These are phyloP conservation scores for Morpho helenor DNA, from an alignment of 2,888 invertebrate species.

Conservation along the genomic window DNA sequence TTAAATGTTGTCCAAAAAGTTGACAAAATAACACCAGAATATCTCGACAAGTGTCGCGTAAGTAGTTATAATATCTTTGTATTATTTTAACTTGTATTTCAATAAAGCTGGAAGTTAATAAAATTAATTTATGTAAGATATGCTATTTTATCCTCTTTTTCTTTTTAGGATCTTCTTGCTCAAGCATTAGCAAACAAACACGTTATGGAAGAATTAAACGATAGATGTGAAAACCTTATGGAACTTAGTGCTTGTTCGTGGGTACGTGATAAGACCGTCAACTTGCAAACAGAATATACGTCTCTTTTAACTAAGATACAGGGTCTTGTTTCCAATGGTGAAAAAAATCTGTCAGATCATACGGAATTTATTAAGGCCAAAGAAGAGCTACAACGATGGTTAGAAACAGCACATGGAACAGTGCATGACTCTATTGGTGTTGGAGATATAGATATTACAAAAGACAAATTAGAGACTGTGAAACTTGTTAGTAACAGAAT, in stretches of 20 bases:
- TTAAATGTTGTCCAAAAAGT: slow-evolving; percentile 83
- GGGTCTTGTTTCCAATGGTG: slow-evolving; percentile 89
- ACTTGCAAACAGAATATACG: slow-evolving; percentile 90
- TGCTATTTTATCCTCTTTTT: too few species aligned
- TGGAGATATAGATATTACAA: slow-evolving; percentile 87
- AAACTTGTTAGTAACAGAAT: slow-evolving; percentile 85
- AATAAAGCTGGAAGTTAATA: too few species aligned
- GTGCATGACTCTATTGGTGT: slow-evolving; percentile 90
- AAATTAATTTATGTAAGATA: too few species aligned
- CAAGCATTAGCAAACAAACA: slow-evolving; percentile 88
- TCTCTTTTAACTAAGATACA: slow-evolving; percentile 88
- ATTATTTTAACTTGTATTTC: too few species aligned
- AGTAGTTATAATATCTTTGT: slow-evolving; percentile 38
- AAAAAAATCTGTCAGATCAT: slow-evolving; percentile 94
- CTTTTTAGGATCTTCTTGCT: slow-evolving; percentile 81
- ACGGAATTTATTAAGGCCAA: slow-evolving; percentile 94
- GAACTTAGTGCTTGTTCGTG: slow-evolving; percentile 91
- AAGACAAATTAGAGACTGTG: slow-evolving; percentile 89
- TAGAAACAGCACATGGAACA: slow-evolving; percentile 88
- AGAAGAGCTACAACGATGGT: slow-evolving; percentile 90
- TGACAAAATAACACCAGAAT: slow-evolving; percentile 88
- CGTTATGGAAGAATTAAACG: slow-evolving; percentile 90
- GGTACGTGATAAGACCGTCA: slow-evolving; percentile 92
- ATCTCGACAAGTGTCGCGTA: slow-evolving; percentile 86
- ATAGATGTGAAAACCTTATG: slow-evolving; percentile 91